Percentiles rank a stretch among this genome's conserved stretches.
These are phyloP conservation scores for Germaria angustata DNA, from an alignment of 2,888 invertebrate species.

Conservation along the genomic window DNA sequence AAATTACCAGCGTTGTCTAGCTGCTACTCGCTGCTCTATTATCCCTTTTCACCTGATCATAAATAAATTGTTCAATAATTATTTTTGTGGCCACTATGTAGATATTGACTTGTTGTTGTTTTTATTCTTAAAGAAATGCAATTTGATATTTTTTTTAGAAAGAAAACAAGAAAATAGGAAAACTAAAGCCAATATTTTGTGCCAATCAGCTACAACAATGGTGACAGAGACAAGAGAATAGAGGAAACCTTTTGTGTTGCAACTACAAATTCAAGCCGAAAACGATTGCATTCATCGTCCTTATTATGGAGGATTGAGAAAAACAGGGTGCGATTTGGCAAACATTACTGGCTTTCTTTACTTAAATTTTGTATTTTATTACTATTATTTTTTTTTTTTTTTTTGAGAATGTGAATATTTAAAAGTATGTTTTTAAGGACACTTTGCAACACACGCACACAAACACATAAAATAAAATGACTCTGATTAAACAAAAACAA, in stretches of 20 bases:
- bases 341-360: constrained; percentile 29
- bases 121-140: constrained; percentile 40
- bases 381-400: too few species aligned
- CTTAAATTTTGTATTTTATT: too few species aligned
- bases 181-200: constrained; percentile 43
- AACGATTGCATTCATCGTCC: not conserved
- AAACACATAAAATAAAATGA: constrained; percentile 4
- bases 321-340: constrained; percentile 59
- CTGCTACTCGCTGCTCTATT: not conserved
- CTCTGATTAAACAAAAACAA: constrained; percentile 52
- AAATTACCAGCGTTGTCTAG: constrained; percentile 15
- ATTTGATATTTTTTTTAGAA: constrained; percentile 50
- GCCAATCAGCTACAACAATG: constrained; percentile 26
- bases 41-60: constrained; percentile 48
- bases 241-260: constrained; percentile 24
- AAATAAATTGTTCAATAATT: constrained; percentile 45
- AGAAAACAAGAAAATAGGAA: not conserved
- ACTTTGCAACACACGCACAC: constrained; percentile 10
- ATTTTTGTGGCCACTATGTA: constrained; percentile 35
- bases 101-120: not conserved
- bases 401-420: too few species aligned
- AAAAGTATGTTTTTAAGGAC: constrained; percentile 37
- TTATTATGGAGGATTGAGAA: not conserved
- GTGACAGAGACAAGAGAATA: constrained; percentile 1
- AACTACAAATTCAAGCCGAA: not conserved